Percentiles rank a stretch among this genome's conserved stretches.
Conservation (phyloP, 2,797 vertebrate species). For the Euthynnus affinis region DNA sequence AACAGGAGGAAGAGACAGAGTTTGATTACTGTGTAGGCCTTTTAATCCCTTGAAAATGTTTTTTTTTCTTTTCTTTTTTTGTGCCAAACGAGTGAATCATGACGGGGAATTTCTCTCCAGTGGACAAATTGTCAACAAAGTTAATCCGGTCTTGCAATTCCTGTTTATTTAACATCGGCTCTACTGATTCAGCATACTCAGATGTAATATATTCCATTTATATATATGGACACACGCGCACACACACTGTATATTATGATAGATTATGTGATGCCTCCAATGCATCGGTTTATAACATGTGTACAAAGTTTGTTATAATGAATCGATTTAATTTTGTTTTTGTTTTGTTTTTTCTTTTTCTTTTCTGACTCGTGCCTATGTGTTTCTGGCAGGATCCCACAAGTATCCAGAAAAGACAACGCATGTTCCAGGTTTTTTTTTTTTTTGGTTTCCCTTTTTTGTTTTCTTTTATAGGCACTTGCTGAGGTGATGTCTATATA, state of each 20-base stretch:
- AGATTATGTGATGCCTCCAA: slow-evolving; percentile 83
- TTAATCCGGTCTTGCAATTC: slow-evolving; percentile 81
- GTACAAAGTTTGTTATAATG: slow-evolving; percentile 95
- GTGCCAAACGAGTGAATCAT: slow-evolving; percentile 78
- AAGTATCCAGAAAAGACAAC: slow-evolving; percentile 89
- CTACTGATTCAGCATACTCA: slow-evolving; percentile 90
- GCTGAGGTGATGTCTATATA: slow-evolving; percentile 99
- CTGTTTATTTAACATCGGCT: slow-evolving; percentile 89
- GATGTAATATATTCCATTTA: slow-evolving; percentile 90
- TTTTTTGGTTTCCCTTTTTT: neutral
- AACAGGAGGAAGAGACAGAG: slow-evolving; percentile 40
- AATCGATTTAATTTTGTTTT: slow-evolving; percentile 76
- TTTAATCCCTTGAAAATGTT: slow-evolving; percentile 63
- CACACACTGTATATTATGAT: slow-evolving; percentile 80
- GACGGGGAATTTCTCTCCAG: slow-evolving; percentile 70
- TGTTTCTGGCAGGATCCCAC: slow-evolving; percentile 90
- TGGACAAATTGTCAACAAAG: slow-evolving; percentile 71
- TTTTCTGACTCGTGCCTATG: slow-evolving; percentile 98
- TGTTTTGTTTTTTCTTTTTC: slow-evolving; percentile 79
- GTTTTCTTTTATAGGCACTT: slow-evolving; percentile 93
- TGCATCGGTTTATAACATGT: slow-evolving; percentile 88
- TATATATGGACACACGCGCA: slow-evolving; percentile 71
- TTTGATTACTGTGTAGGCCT: slow-evolving; percentile 58
- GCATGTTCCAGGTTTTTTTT: slow-evolving; percentile 89
- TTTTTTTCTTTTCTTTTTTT: slow-evolving; percentile 73